A percentile compares a stretch with the other conserved stretches of the same genome.
These are phyloP conservation scores for Aporophyla lueneburgensis DNA, from an alignment of 2,888 invertebrate species.

Conservation along the genomic window DNA sequence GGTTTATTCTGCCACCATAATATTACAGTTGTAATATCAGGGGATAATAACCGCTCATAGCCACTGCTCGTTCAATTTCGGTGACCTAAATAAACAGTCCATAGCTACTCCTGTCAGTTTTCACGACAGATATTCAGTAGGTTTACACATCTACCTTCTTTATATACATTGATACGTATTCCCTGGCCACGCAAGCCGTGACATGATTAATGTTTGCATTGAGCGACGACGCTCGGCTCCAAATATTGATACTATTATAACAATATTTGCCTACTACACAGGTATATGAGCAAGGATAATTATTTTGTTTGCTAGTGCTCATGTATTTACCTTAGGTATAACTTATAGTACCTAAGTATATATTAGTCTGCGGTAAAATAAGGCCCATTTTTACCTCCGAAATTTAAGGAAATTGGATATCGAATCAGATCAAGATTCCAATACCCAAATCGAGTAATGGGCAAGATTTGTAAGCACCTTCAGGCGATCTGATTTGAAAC, in stretches of 20 bases:
- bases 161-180: slow-evolving; percentile 35
- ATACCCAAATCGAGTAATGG: slow-evolving; percentile 28
- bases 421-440: slow-evolving; percentile 32
- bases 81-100: slow-evolving; percentile 49
- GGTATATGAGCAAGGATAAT: slow-evolving; percentile 29
- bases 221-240: slow-evolving; percentile 30
- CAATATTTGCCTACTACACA: slow-evolving; percentile 53
- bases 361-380: not conserved
- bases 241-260: slow-evolving; percentile 49
- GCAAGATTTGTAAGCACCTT: slow-evolving; percentile 8
- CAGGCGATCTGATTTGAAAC: slow-evolving; percentile 7
- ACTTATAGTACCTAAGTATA: slow-evolving; percentile 8
- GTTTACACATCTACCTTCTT: slow-evolving; percentile 24
- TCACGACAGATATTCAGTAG: slow-evolving; percentile 26
- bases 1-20: not conserved
- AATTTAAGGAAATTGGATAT: slow-evolving; percentile 26
- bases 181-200: slow-evolving; percentile 49
- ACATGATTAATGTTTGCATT: slow-evolving; percentile 62
- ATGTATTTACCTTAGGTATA: slow-evolving; percentile 3
- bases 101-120: slow-evolving; percentile 13
- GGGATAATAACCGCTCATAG: slow-evolving; percentile 14
- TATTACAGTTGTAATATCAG: slow-evolving; percentile 27
- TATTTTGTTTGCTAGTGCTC: slow-evolving; percentile 29
- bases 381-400: not conserved
- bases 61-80: not conserved